A percentile compares a stretch with the other conserved stretches of the same genome.
phyloP scores from a whole-genome alignment of 2,113 vertebrate genomes.

The Nycticorax nycticorax region DNA sequence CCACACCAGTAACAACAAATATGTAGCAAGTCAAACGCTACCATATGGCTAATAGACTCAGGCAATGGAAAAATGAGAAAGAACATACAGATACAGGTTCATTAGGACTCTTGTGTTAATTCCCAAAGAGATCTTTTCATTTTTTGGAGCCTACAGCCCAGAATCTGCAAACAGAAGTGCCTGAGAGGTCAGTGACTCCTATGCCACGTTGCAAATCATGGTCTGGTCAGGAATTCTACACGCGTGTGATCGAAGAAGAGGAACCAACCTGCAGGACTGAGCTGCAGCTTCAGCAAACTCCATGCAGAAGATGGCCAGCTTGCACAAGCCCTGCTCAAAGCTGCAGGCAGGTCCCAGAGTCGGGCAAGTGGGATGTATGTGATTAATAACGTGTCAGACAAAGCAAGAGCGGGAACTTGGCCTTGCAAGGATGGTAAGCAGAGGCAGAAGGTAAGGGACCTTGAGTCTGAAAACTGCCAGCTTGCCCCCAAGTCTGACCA shows the following conservation, averaged over 20 bases:
- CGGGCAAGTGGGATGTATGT: accelerated
- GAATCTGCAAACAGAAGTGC: not conserved
- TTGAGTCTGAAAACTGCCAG: not conserved
- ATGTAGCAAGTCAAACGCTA: not conserved
- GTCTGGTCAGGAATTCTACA: not conserved
- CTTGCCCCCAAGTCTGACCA: accelerated
- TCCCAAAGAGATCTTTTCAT: not conserved
- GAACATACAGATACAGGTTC: not conserved
- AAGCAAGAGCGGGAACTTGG: not conserved
- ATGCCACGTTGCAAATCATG: accelerated
- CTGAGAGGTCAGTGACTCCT: not conserved
- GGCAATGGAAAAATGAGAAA: not conserved
- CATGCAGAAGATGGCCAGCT: not conserved
- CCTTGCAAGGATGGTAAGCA: not conserved
- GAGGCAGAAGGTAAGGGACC: not conserved
- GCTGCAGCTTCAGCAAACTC: not conserved
- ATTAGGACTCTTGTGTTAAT: not conserved
- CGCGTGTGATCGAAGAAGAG: not conserved
- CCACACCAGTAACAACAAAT: not conserved
- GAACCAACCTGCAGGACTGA: not conserved
- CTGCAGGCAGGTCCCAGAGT: not conserved
- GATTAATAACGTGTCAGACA: not conserved
- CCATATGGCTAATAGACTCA: not conserved
- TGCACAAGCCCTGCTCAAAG: not conserved
- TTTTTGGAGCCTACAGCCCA: not conserved